Evolutionary conservation across 1,140 invertebrate species (phyloP).

Genomic region (Danaus melanippus): DNA sequence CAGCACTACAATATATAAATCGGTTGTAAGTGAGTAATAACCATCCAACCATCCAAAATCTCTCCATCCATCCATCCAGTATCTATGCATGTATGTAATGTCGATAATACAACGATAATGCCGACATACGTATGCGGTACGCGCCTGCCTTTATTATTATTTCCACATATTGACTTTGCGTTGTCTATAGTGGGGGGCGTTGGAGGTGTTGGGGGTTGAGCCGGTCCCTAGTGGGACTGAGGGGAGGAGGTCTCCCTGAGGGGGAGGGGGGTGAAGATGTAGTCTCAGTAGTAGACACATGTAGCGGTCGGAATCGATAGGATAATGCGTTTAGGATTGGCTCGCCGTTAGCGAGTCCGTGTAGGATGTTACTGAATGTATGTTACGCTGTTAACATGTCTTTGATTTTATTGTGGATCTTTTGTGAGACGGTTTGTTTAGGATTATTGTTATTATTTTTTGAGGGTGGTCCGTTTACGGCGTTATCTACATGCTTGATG

Average conservation of each 20-base stretch:
- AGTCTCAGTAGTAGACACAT: slow-evolving; percentile 52
- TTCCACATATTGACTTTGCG: slow-evolving; percentile 65
- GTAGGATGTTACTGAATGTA: not conserved
- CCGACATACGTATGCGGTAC: slow-evolving; percentile 50
- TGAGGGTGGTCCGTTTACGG: too few relatives aligned
- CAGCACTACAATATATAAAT: slow-evolving; percentile 16
- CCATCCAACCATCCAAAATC: slow-evolving; percentile 4
- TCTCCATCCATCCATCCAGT: too few relatives aligned
- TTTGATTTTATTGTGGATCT: not conserved
- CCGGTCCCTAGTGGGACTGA: slow-evolving; percentile 2
- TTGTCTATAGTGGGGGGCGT: slow-evolving; percentile 34
- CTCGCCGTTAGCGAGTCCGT: slow-evolving; percentile 25
- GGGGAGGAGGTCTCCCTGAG: slow-evolving; percentile 1
- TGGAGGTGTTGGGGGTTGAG: too few relatives aligned
- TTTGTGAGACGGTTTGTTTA: too few relatives aligned
- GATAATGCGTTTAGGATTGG: slow-evolving; percentile 61
- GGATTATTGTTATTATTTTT: too few relatives aligned
- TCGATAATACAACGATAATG: slow-evolving; percentile 50
- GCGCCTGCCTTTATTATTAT: slow-evolving; percentile 61
- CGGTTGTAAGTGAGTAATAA: slow-evolving; percentile 43
- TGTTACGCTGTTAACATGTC: not conserved
- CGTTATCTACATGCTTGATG: too few relatives aligned
- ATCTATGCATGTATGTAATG: slow-evolving; percentile 17
- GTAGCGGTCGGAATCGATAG: slow-evolving; percentile 57
- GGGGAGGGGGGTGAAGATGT: slow-evolving; percentile 32